Evolutionary conservation across 2,797 vertebrate species (phyloP).

Genomic region (Molossus alvarezi): DNA sequence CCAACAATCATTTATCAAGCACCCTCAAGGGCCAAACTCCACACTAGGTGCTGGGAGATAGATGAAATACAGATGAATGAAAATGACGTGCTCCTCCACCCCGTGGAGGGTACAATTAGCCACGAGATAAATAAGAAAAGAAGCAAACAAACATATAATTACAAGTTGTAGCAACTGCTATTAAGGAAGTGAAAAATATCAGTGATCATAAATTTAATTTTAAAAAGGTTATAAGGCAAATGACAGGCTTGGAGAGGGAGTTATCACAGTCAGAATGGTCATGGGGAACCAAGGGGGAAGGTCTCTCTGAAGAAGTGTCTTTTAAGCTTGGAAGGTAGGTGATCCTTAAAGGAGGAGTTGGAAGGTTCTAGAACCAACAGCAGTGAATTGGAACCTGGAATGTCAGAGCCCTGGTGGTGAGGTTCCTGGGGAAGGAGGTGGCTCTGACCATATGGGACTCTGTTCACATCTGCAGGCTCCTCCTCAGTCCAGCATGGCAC

Average conservation of each 20-base stretch:
- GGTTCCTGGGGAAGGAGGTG: neutral
- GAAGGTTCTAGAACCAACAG: neutral
- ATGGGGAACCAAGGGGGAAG: neutral
- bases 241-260: neutral
- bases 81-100: neutral
- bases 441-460: neutral
- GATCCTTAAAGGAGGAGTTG: neutral
- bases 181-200: neutral
- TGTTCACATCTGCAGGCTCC: neutral
- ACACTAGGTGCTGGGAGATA: neutral
- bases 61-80: neutral
- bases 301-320: neutral
- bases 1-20: neutral
- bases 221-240: neutral
- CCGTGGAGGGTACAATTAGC: neutral
- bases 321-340: neutral
- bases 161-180: neutral
- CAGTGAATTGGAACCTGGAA: neutral
- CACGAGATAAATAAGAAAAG: neutral
- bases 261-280: neutral
- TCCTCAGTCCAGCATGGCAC: too few relatives aligned
- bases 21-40: neutral
- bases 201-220: neutral
- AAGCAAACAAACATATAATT: conserved; percentile 21
- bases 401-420: neutral